Base-by-base conservation (phyloP, 2,888 invertebrate species). In the Nomada hirtipes region DNA sequence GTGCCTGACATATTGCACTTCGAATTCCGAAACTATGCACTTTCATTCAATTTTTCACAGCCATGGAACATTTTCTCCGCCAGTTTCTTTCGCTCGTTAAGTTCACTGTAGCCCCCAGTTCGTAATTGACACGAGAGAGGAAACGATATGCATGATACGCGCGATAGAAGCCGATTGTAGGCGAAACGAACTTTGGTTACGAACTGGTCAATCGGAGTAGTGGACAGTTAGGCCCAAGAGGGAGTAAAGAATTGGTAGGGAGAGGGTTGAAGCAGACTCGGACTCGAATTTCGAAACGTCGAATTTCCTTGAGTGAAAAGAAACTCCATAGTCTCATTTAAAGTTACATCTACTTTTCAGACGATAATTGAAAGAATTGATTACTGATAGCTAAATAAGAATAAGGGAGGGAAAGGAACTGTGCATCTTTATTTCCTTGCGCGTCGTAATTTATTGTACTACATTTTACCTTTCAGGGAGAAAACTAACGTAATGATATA, bases 211-310 rank as follows among this genome's bases (percentile, higher is more conserved):
- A 68, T 82, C 79, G 79, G 70, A 60, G 78, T 36, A 80, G 76
- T 76, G 80, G 85, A 82, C 83, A 79, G 75, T 80, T 75, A 64
- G 75, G 72, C 63, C 59, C 72, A 68, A 75, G 78, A 79, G 83
- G 79, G 76, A 79, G 77, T 65, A 61, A 76, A 76, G 77, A 81
- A 71, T 36, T 77, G 80, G 64, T 71, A 83, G 87, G 83, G 87
- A 82, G 83, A 79, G 83, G 77, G 85, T 85, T 86, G 82, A 42
- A 59, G 78, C 87, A 87, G 86, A 67, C 70, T 68, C 87, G 87
- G 86, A 67, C 70, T 63, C 87, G 87, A 85, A 79, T 85, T 85
- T 80, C 57, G 57, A 73, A 74, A 20, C 18, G 36, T 47, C 57
- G 10, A 18, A 60, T 71, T 71, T 72, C 59, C 67, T 59, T 15